phyloP scores from a whole-genome alignment of 2,888 invertebrate species.

The Volucella bombylans region DNA sequence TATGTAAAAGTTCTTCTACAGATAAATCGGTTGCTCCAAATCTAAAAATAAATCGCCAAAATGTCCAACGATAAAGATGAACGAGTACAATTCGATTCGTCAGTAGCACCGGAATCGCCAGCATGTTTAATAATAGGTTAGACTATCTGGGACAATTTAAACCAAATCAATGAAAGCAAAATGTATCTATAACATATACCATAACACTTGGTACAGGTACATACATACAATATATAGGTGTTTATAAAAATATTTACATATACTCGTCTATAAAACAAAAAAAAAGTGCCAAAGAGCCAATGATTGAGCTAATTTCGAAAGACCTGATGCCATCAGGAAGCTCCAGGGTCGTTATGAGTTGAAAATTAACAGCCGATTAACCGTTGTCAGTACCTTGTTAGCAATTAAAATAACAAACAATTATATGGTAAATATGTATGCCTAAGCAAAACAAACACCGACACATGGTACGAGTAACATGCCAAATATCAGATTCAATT shows the following conservation, averaged over 20 bases:
- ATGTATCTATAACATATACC: not conserved
- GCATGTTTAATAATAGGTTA: slow-evolving; percentile 65
- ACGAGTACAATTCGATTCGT: slow-evolving; percentile 32
- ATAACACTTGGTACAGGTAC: not conserved
- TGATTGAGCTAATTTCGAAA: not conserved
- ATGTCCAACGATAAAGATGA: slow-evolving; percentile 23
- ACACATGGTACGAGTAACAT: not conserved
- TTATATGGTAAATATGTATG: not conserved
- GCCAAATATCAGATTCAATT: no score
- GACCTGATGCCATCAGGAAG: not conserved
- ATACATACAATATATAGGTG: not conserved
- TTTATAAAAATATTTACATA: not conserved
- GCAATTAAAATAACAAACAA: not conserved
- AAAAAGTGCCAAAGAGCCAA: no score
- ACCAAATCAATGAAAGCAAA: slow-evolving; percentile 4
- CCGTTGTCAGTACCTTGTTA: not conserved
- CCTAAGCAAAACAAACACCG: not conserved
- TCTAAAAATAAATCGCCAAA: slow-evolving; percentile 55
- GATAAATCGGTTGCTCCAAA: slow-evolving; percentile 24
- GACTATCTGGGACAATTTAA: slow-evolving; percentile 43
- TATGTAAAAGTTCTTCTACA: slow-evolving; percentile 13
- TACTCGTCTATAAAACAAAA: no score
- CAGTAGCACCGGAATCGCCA: slow-evolving; percentile 41
- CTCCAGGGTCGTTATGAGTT: not conserved
- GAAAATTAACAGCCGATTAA: not conserved